phyloP scores from a whole-genome alignment of 2,888 invertebrate species.

The Blastobasis adustella region DNA sequence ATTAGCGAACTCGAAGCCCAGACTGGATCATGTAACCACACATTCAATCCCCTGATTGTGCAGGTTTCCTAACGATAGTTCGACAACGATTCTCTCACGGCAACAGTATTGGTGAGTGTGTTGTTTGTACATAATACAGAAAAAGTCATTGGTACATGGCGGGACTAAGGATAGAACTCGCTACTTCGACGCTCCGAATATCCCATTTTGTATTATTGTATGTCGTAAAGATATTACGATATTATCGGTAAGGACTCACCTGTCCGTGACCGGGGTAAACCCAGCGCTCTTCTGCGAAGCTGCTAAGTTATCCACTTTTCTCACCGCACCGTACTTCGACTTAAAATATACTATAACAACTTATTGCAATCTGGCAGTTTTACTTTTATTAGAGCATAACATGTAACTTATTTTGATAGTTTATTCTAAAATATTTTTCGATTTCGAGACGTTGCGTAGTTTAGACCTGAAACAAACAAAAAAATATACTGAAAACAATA shows the following conservation, averaged over 20 bases:
- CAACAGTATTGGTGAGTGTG: too few species aligned
- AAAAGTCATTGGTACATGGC: too few species aligned
- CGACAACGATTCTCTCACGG: too few species aligned
- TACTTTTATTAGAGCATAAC: not conserved
- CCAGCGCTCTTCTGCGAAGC: constrained; percentile 45
- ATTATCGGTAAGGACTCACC: constrained; percentile 30
- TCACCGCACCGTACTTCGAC: constrained; percentile 29
- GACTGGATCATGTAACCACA: too few species aligned
- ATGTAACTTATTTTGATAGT: not conserved
- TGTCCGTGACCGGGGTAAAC: constrained; percentile 59
- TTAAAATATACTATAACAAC: constrained; percentile 21
- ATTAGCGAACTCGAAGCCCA: too few species aligned
- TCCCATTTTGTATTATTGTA: not conserved
- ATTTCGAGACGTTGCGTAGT: constrained; percentile 19
- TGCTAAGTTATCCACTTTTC: constrained; percentile 61
- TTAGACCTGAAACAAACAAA: constrained; percentile 62
- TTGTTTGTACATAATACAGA: too few species aligned
- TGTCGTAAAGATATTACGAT: too few species aligned
- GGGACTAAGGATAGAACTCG: too few species aligned
- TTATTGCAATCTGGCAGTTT: constrained; percentile 24
- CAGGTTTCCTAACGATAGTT: too few species aligned
- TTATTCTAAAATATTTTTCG: too few species aligned
- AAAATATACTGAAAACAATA: constrained; percentile 14
- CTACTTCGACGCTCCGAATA: too few species aligned
- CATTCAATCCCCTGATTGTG: too few species aligned